Percentiles rank a stretch among this genome's conserved stretches.
Conservation (phyloP, 2,888 invertebrate species). For the Thymelicus acteon region DNA sequence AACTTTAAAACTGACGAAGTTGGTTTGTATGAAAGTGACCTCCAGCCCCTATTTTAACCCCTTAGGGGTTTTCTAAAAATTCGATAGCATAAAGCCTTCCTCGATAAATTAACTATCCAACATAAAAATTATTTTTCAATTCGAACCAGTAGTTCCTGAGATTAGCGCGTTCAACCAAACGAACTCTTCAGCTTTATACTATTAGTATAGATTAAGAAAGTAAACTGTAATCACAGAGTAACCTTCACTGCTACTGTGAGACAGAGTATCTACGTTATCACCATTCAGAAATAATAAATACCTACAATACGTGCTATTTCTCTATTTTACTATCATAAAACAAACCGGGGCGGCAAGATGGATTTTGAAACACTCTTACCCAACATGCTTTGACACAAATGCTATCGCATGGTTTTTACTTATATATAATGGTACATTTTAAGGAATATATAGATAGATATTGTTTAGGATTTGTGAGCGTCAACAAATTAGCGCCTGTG, state of each 20-base stretch:
- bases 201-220: no score
- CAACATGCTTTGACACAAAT: constrained; percentile 26
- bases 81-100: no score
- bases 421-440: constrained; percentile 14
- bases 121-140: no score
- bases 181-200: no score
- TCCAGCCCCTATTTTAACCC: no score
- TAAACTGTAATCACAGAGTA: neutral
- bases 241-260: neutral
- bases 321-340: constrained; percentile 13
- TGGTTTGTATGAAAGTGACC: no score
- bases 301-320: constrained; percentile 13
- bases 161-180: no score
- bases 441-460: neutral
- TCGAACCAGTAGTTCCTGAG: no score
- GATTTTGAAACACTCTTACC: constrained; percentile 20
- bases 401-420: constrained; percentile 19
- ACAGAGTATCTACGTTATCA: neutral
- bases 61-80: no score
- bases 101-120: no score
- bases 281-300: neutral
- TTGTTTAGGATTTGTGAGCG: neutral
- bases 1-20: no score
- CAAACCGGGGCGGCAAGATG: neutral
- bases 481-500: constrained; percentile 19